Evolutionary conservation across 2,888 invertebrate genomes (phyloP).

Genomic region (Leptinotarsa rubiginosa): DNA sequence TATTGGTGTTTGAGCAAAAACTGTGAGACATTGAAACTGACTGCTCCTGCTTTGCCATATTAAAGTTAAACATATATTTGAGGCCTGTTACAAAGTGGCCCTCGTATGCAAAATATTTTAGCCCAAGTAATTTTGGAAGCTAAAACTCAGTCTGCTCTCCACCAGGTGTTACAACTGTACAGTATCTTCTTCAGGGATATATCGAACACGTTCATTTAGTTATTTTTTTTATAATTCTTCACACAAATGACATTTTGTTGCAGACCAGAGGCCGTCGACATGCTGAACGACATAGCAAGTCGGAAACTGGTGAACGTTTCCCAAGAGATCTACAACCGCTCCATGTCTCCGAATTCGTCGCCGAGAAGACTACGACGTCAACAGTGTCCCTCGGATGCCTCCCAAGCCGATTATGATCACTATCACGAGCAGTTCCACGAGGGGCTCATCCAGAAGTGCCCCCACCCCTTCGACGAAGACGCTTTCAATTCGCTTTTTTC

Average conservation of each 20-base stretch:
- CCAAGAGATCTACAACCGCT: constrained; percentile 60
- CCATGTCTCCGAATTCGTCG: constrained; percentile 73
- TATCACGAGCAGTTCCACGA: constrained; percentile 66
- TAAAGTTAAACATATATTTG: too few relatives aligned
- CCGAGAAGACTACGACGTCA: constrained; percentile 66
- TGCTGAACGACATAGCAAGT: constrained; percentile 84
- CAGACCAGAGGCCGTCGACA: constrained; percentile 86
- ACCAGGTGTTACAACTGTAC: too few relatives aligned
- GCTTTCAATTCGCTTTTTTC: constrained; percentile 64
- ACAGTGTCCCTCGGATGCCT: constrained; percentile 66
- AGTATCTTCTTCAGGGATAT: too few relatives aligned
- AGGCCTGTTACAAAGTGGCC: too few relatives aligned
- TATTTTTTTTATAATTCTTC: too few relatives aligned
- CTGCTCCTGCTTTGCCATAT: too few relatives aligned
- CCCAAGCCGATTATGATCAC: constrained; percentile 59
- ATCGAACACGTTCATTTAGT: too few relatives aligned
- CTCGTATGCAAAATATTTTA: too few relatives aligned
- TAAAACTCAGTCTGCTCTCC: too few relatives aligned
- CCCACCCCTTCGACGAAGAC: constrained; percentile 63
- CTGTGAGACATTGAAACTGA: too few relatives aligned
- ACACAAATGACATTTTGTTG: not conserved
- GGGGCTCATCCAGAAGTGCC: constrained; percentile 62
- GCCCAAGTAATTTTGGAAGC: too few relatives aligned
- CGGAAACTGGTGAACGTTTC: constrained; percentile 77
- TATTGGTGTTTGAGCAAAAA: too few relatives aligned